Conservation (phyloP, 2,113 vertebrate species). For the Oxyruncus cristatus region DNA sequence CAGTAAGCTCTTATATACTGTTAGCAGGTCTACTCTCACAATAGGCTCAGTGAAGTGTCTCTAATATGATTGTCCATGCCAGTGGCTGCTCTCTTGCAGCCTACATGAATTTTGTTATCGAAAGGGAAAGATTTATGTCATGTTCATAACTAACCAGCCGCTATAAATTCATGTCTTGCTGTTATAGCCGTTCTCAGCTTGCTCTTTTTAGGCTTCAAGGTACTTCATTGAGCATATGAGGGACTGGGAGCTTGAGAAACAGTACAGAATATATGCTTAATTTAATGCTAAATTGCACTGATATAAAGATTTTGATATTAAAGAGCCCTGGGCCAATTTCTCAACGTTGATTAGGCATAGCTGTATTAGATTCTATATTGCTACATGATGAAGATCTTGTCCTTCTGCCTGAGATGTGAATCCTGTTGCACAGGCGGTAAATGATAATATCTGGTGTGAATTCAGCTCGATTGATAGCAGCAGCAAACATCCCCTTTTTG, state of each 20-base stretch:
- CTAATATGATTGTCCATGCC: constrained; percentile 57
- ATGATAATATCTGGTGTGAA: not conserved
- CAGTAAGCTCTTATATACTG: constrained; percentile 9
- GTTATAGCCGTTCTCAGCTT: not conserved
- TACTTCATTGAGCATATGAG: not conserved
- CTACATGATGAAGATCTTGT: not conserved
- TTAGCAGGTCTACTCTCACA: constrained; percentile 4
- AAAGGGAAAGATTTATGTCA: constrained; percentile 29
- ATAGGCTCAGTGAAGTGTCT: constrained; percentile 30
- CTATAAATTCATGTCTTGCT: constrained; percentile 5
- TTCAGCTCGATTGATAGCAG: not conserved
- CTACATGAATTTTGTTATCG: constrained; percentile 23
- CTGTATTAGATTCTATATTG: not conserved
- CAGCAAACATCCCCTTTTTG: not conserved
- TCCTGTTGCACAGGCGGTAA: not conserved
- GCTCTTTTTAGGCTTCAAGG: not conserved
- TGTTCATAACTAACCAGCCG: constrained; percentile 14
- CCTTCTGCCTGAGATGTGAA: not conserved
- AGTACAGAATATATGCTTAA: not conserved
- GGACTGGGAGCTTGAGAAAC: not conserved
- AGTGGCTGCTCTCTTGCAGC: constrained; percentile 58
- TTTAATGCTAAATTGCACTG: not conserved
- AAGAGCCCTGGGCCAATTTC: not conserved
- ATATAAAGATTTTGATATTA: not conserved
- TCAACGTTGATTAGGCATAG: not conserved